Conservation (phyloP, 2,797 vertebrate genomes). For the Lepidocolaptes lacrymiger region DNA sequence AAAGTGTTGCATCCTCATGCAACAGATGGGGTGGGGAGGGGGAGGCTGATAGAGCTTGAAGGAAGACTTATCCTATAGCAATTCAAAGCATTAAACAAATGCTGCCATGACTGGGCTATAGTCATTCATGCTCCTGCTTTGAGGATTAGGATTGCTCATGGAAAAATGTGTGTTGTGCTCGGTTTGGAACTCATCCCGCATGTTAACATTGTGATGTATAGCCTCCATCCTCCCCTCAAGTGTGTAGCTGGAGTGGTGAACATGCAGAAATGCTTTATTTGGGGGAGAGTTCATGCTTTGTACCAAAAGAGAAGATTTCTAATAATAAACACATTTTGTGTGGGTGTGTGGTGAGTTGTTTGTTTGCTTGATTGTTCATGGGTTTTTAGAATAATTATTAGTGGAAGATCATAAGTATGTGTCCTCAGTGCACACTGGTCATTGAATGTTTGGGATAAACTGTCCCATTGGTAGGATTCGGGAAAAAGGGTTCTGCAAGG, state of each 20-base stretch:
- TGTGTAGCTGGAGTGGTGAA: slow-evolving; percentile 30
- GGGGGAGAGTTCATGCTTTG: slow-evolving; percentile 12
- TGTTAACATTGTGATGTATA: slow-evolving; percentile 39
- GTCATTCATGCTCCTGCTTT: neutral
- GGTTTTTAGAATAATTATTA: slow-evolving; percentile 14
- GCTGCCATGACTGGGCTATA: neutral
- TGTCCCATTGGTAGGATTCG: neutral
- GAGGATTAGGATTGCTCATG: slow-evolving; percentile 8
- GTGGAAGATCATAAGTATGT: neutral
- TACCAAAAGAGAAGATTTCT: slow-evolving; percentile 22
- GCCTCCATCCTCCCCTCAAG: slow-evolving; percentile 2
- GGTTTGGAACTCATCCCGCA: neutral
- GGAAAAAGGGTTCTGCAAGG: neutral
- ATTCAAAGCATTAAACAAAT: neutral
- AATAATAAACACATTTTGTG: slow-evolving; percentile 63
- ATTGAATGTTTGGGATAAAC: neutral
- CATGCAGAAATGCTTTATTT: slow-evolving; percentile 31
- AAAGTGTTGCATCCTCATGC: neutral
- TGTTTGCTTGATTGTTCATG: slow-evolving; percentile 30
- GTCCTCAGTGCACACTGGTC: neutral
- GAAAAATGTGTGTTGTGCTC: slow-evolving; percentile 47
- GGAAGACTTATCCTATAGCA: neutral
- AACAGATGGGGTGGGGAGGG: neutral
- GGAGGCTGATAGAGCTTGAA: neutral
- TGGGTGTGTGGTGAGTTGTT: slow-evolving; percentile 49